Evolutionary conservation across 2,888 invertebrate genomes (phyloP).

Genomic region (Apocheima hispidaria): DNA sequence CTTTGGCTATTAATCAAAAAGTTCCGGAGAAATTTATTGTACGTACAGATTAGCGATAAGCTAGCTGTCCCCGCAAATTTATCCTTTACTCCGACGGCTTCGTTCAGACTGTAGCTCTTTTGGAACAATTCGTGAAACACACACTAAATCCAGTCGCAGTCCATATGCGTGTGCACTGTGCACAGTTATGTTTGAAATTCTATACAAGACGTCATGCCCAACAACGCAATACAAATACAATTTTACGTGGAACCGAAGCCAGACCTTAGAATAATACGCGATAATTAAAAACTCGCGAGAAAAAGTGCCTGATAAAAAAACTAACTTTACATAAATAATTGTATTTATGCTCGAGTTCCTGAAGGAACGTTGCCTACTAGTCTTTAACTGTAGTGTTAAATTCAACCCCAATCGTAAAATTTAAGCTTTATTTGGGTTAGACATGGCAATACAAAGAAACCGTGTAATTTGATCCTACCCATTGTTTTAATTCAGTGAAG

Average conservation of each 20-base stretch:
- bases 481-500: constrained; percentile 7
- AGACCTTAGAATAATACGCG: too few species aligned
- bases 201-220: too few species aligned
- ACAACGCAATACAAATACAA: too few species aligned
- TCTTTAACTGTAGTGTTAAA: background rate
- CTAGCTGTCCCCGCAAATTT: constrained; percentile 53
- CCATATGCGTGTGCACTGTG: too few species aligned
- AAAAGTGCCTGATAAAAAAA: too few species aligned
- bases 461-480: constrained; percentile 13
- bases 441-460: constrained; percentile 18
- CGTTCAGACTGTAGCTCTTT: constrained; percentile 17
- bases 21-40: constrained; percentile 66
- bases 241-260: too few species aligned
- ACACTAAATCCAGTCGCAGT: too few species aligned
- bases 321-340: background rate
- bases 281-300: too few species aligned
- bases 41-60: constrained; percentile 67
- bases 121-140: constrained; percentile 14
- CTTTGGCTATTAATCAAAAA: constrained; percentile 67
- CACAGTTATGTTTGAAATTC: too few species aligned
- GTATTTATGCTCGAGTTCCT: background rate
- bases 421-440: constrained; percentile 10
- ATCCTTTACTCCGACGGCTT: constrained; percentile 44
- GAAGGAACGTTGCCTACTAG: background rate
- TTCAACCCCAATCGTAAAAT: constrained; percentile 13